Evolutionary conservation across 1,140 invertebrate genomes (phyloP).

Genomic region (Drosophila persimilis): DNA sequence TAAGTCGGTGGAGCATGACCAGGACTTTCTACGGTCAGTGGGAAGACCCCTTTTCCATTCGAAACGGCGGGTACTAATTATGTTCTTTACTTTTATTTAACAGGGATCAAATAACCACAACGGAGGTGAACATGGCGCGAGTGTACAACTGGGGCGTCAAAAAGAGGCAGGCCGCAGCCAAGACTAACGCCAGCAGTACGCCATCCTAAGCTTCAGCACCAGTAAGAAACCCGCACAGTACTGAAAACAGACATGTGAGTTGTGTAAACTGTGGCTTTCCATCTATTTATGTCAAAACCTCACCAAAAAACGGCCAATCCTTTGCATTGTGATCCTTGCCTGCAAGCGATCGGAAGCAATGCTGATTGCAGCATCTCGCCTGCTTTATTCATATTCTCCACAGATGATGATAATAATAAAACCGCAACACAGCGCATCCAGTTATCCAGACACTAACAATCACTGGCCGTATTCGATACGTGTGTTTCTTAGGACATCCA

Average conservation of each 20-base stretch:
- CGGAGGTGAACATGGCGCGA: constrained; percentile 98
- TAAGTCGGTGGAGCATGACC: constrained; percentile 93
- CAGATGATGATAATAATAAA: constrained; percentile 52
- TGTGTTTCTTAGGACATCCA: neutral
- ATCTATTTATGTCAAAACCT: constrained; percentile 60
- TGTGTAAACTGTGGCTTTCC: constrained; percentile 6
- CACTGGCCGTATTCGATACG: too few species aligned
- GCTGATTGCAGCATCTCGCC: constrained; percentile 31
- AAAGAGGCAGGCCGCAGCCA: constrained; percentile 87
- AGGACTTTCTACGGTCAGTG: constrained; percentile 84
- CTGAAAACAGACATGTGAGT: constrained; percentile 1
- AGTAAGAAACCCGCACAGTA: constrained; percentile 9
- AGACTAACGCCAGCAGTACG: constrained; percentile 45
- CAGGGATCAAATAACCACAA: constrained; percentile 98
- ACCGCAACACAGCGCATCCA: constrained; percentile 35
- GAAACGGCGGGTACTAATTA: neutral
- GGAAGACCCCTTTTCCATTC: neutral
- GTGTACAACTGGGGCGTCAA: constrained; percentile 99
- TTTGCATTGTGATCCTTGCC: too few species aligned
- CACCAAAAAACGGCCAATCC: constrained; percentile 14
- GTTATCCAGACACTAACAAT: neutral
- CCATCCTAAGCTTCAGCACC: constrained; percentile 44
- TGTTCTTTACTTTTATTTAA: constrained; percentile 61
- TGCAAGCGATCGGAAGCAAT: constrained; percentile 17
- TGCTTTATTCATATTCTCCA: constrained; percentile 51